phyloP scores from a whole-genome alignment of 1,140 invertebrate genomes.

The Diabrotica virgifera region DNA sequence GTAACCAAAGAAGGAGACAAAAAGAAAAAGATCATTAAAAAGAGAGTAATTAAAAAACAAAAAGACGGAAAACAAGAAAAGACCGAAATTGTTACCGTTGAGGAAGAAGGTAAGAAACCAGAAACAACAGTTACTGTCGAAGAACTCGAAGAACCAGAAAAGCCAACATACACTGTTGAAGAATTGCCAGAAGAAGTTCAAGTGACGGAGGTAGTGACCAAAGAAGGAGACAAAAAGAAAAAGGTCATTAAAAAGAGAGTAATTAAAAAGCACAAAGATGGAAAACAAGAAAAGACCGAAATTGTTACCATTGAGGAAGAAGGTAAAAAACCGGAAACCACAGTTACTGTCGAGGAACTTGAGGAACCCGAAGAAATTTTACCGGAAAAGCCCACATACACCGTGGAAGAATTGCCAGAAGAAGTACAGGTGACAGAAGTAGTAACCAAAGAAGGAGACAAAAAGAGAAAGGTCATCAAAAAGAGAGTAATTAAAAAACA shows the following conservation, averaged over 20 bases:
- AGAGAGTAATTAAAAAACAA: slow-evolving; percentile 38
- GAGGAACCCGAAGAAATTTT: slow-evolving; percentile 45
- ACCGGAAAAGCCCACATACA: slow-evolving; percentile 29
- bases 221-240: slow-evolving; percentile 38
- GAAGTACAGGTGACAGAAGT: slow-evolving; percentile 30
- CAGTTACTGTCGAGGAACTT: slow-evolving; percentile 46
- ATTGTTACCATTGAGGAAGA: slow-evolving; percentile 44
- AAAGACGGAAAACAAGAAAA: slow-evolving; percentile 42
- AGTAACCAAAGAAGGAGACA: slow-evolving; percentile 24
- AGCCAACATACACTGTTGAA: slow-evolving; percentile 42
- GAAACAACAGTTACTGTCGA: slow-evolving; percentile 42
- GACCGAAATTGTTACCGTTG: slow-evolving; percentile 50
- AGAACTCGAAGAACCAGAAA: slow-evolving; percentile 21
- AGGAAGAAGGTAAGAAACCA: slow-evolving; percentile 42
- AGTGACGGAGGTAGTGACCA: slow-evolving; percentile 37
- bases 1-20: slow-evolving; percentile 27
- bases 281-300: slow-evolving; percentile 39
- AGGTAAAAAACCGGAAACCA: slow-evolving; percentile 40
- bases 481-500: slow-evolving; percentile 38
- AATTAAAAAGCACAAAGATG: slow-evolving; percentile 38
- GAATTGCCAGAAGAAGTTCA: slow-evolving; percentile 40
- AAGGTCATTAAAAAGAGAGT: slow-evolving; percentile 36
- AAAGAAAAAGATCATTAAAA: slow-evolving; percentile 24
- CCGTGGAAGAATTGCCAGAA: slow-evolving; percentile 44
- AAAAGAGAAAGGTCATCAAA: slow-evolving; percentile 29